A percentile compares a stretch with the other conserved stretches of the same genome.
These are phyloP conservation scores for Sula dactylatra DNA, from an alignment of 2,113 vertebrate species.

Conservation along the genomic window DNA sequence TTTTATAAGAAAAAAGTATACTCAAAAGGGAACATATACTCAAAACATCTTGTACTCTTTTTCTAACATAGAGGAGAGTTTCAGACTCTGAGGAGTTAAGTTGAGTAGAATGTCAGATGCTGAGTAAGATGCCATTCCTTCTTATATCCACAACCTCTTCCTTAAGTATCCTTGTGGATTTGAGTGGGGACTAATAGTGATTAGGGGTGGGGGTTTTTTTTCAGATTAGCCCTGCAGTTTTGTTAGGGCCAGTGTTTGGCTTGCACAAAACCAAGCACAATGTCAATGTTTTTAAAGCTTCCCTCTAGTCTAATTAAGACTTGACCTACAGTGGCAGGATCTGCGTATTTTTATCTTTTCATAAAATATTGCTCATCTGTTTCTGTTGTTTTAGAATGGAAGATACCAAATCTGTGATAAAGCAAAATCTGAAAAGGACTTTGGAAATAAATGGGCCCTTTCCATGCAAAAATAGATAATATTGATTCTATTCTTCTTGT, in stretches of 20 bases:
- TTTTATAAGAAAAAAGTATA: background rate
- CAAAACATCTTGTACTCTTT: background rate
- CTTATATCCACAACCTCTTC: slow-evolving; percentile 1
- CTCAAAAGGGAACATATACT: background rate
- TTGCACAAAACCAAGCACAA: slow-evolving; percentile 24
- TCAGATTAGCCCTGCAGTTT: slow-evolving; percentile 10
- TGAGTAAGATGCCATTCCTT: slow-evolving; percentile 19
- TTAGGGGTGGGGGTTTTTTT: background rate
- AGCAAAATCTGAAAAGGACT: background rate
- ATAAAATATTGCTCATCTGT: background rate
- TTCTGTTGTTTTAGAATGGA: background rate
- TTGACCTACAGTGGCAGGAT: background rate
- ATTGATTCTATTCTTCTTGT: background rate
- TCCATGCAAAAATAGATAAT: background rate
- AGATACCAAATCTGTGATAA: background rate
- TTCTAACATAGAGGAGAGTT: background rate
- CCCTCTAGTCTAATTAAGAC: background rate
- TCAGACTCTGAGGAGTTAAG: background rate
- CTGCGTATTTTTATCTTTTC: background rate
- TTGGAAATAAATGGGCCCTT: background rate
- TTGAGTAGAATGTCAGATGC: background rate
- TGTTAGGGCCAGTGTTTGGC: background rate
- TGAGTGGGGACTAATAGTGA: slow-evolving; percentile 28
- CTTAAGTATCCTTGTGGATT: slow-evolving; percentile 24
- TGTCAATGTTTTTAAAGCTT: slow-evolving; percentile 29